Base-by-base conservation (phyloP, 2,888 invertebrate genomes). In the Drosophila nr. perissopoda region DNA sequence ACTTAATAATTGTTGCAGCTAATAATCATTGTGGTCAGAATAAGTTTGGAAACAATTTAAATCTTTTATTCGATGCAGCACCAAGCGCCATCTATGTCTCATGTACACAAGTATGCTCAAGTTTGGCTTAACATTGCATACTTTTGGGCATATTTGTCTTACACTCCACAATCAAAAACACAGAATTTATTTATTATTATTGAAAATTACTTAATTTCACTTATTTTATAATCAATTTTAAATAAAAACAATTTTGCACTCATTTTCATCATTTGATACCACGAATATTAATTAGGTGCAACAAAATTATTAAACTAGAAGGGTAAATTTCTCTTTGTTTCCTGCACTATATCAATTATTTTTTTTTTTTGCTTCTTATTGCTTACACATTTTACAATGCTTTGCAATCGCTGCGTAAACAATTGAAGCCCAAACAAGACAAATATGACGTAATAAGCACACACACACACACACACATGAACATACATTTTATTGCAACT, bases 41-140 rank as follows among this genome's bases (percentile, higher is more conserved):
- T 11, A n/a, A 6, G 3, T n/a, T 1, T 18, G 10, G 1, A 0
- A n/a, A 3, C 27, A 7, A 16, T 38, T 56, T 8, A 8, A 4
- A 18, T 56, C 8, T 6, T 38, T n/a, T 7, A 11, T 13, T 38
- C 2, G 13, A 13, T n/a, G 18, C 1, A 0, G 4, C 6, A 7
- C 11, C 3, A 25, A 53, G 57, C 76, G 79, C 79, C 76, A 78
- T 78, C 76, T 76, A 49, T 40, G 5, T 29, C 1, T 25, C n/a
- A 8, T 25, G 33, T 25, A 7, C 3, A 0, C 3, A 38, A 48
- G 2, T 13, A 5, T 7, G 8, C 4, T 0, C 0, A 7, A n/a
- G 7, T 31, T 18, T 18, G 18, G 10, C 1, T 21, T 27, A 4
- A 0, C 13, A 34, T 52, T 62, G 75, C 75, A 66, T 77, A 76